Evolutionary conservation across 2,797 vertebrate genomes (phyloP).

Genomic region (Poecilia gillii): DNA sequence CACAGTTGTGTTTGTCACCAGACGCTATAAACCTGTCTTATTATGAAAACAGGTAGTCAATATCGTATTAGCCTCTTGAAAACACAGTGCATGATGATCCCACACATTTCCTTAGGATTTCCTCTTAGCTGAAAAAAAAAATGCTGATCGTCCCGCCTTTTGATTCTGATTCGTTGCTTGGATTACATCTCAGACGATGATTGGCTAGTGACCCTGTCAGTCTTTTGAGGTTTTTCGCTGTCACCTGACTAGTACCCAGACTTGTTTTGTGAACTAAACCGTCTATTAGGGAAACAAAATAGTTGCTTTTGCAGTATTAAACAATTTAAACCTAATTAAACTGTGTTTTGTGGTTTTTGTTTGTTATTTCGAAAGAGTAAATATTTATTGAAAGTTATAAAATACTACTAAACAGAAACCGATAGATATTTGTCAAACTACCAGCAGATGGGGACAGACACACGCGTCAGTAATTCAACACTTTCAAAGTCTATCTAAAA

Average conservation of each 20-base stretch:
- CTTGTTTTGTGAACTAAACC: slow-evolving; percentile 78
- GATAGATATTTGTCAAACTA: background rate
- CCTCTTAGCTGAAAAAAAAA: slow-evolving; percentile 63
- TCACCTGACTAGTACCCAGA: slow-evolving; percentile 88
- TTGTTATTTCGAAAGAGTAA: background rate
- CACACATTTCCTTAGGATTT: slow-evolving; percentile 82
- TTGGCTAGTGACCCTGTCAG: slow-evolving; percentile 69
- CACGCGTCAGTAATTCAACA: background rate
- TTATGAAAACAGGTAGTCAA: slow-evolving; percentile 40
- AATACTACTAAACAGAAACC: slow-evolving; percentile 10
- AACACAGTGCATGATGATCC: slow-evolving; percentile 68
- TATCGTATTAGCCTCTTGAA: slow-evolving; percentile 47
- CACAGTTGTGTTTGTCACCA: slow-evolving; percentile 38
- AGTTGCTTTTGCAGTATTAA: rapidly evolving
- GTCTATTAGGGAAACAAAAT: slow-evolving; percentile 41
- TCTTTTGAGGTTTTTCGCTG: slow-evolving; percentile 65
- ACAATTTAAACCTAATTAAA: rapidly evolving
- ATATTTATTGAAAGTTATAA: background rate
- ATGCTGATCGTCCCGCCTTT: slow-evolving; percentile 49
- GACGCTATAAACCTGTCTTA: slow-evolving; percentile 11
- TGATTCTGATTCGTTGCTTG: slow-evolving; percentile 66
- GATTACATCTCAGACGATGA: slow-evolving; percentile 8
- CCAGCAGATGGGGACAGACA: slow-evolving; percentile 51
- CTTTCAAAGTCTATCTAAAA: slow-evolving; percentile 11
- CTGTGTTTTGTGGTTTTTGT: background rate